Percentiles rank a stretch among this genome's conserved stretches.
phyloP scores from a whole-genome alignment of 1,140 invertebrate species.

The Augochlora pura region DNA sequence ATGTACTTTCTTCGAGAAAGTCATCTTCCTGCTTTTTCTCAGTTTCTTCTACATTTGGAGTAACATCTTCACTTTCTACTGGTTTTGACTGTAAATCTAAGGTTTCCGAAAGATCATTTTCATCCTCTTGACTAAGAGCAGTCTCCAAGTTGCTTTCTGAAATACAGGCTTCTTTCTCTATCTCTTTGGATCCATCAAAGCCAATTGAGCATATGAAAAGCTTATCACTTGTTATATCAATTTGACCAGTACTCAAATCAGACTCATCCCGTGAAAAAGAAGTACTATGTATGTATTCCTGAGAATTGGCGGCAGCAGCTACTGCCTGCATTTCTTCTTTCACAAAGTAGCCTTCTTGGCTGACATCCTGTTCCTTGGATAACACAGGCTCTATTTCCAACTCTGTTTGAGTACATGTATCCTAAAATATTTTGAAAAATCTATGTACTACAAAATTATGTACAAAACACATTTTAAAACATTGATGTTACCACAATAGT shows the following conservation, averaged over 20 bases:
- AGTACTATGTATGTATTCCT: conserved; percentile 57
- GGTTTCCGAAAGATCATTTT: conserved; percentile 26
- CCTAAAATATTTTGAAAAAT: conserved; percentile 58
- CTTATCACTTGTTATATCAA: conserved; percentile 70
- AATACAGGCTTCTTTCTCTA: conserved; percentile 47
- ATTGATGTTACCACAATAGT: conserved; percentile 67
- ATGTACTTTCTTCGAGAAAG: conserved; percentile 41
- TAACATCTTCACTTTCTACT: conserved; percentile 32
- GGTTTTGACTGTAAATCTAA: conserved; percentile 40
- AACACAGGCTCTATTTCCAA: conserved; percentile 63
- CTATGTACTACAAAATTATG: not conserved
- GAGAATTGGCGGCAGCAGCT: conserved; percentile 47
- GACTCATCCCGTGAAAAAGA: conserved; percentile 50
- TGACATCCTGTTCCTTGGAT: conserved; percentile 59
- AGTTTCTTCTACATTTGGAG: conserved; percentile 35
- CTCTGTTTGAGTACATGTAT: conserved; percentile 76
- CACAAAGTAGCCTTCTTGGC: conserved; percentile 69
- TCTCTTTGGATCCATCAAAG: conserved; percentile 64
- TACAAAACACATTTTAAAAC: not conserved
- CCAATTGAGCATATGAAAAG: conserved; percentile 75
- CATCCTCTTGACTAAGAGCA: conserved; percentile 20
- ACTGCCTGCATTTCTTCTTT: conserved; percentile 70
- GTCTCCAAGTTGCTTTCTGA: conserved; percentile 40
- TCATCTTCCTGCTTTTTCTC: conserved; percentile 40
- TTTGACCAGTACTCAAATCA: conserved; percentile 47